phyloP scores from a whole-genome alignment of 2,888 invertebrate genomes.

The Meta bourneti region DNA sequence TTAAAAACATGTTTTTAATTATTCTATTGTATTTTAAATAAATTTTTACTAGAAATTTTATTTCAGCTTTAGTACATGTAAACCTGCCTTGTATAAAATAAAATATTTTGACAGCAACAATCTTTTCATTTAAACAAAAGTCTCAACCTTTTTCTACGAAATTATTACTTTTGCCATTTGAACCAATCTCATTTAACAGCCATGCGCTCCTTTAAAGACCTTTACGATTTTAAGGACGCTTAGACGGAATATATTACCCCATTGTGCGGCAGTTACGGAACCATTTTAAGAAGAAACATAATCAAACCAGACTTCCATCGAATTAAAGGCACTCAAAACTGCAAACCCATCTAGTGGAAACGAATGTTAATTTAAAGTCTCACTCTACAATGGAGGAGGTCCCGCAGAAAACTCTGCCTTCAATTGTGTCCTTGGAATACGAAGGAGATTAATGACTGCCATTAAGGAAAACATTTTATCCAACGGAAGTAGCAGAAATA shows the following conservation, averaged over 20 bases:
- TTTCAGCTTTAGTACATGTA: too few species aligned
- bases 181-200: background rate
- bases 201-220: background rate
- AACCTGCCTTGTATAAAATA: too few species aligned
- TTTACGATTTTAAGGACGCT: background rate
- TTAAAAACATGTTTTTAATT: too few species aligned
- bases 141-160: too few species aligned
- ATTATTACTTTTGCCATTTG: too few species aligned
- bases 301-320: background rate
- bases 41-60: too few species aligned
- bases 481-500: conserved; percentile 10
- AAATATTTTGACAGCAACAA: too few species aligned
- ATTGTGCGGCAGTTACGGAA: background rate
- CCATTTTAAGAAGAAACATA: background rate
- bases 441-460: conserved; percentile 35
- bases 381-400: conserved; percentile 1
- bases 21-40: too few species aligned
- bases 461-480: conserved; percentile 26
- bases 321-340: conserved; percentile 1
- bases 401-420: background rate
- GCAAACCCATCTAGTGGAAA: conserved; percentile 7
- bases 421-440: conserved; percentile 17
- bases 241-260: background rate
- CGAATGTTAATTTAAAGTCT: conserved; percentile 39
- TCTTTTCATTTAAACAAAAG: too few species aligned